These are phyloP conservation scores for Hydrochoerus hydrochaeris DNA, from an alignment of 2,113 vertebrate species.

Conservation along the genomic window DNA sequence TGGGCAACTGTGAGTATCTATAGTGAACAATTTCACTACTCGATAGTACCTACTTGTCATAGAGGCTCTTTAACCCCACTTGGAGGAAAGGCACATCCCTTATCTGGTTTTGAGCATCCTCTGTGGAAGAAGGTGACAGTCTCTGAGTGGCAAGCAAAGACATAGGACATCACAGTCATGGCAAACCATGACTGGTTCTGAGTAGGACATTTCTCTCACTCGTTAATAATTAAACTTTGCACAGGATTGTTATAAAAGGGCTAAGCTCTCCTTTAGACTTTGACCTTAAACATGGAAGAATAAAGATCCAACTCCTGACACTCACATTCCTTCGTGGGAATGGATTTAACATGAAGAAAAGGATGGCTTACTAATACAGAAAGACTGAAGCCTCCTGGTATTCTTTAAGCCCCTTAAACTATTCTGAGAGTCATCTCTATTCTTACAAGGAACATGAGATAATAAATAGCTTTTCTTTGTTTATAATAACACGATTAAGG, in stretches of 20 bases:
- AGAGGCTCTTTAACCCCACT: neutral
- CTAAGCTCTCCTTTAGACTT: neutral
- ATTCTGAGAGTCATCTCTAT: neutral
- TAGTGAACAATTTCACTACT: neutral
- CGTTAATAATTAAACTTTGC: neutral
- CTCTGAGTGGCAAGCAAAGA: neutral
- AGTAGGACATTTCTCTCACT: neutral
- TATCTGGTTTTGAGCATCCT: neutral
- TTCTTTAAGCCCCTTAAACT: neutral
- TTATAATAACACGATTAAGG: neutral
- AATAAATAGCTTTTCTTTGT: too few relatives aligned
- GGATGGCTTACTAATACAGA: neutral
- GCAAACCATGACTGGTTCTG: neutral
- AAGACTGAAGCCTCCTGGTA: neutral
- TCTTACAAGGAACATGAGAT: neutral
- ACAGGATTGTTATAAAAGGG: neutral
- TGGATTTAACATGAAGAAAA: neutral
- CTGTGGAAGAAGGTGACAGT: neutral
- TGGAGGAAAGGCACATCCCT: neutral
- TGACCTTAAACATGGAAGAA: neutral
- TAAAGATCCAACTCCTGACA: neutral
- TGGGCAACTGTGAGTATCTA: constrained; percentile 30
- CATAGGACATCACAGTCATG: neutral
- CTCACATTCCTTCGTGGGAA: neutral
- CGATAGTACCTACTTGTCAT: neutral